Percentiles rank a stretch among this genome's conserved stretches.
These are phyloP conservation scores for Anoplophora glabripennis DNA, from an alignment of 1,140 invertebrate genomes.

Conservation along the genomic window DNA sequence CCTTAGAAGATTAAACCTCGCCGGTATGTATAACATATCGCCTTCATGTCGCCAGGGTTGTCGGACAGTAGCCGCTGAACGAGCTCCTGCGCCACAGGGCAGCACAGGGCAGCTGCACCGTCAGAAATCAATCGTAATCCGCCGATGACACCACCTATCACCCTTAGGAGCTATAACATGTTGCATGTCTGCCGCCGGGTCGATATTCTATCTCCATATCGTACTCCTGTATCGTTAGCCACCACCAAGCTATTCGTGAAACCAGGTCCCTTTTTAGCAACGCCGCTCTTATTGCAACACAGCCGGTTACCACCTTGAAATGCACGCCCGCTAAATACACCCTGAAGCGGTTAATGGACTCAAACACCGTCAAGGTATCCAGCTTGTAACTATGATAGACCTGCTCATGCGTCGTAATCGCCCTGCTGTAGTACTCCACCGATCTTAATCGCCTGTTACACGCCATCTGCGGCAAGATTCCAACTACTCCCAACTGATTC, in stretches of 20 bases:
- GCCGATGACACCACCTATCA: not conserved
- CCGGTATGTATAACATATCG: constrained; percentile 40
- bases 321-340: constrained; percentile 31
- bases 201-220: constrained; percentile 39
- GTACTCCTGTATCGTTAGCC: too few relatives aligned
- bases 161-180: constrained; percentile 32
- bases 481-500: constrained; percentile 40
- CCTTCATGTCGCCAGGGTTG: too few relatives aligned
- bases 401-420: constrained; percentile 36
- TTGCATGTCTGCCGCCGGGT: constrained; percentile 35
- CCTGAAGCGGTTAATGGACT: constrained; percentile 31
- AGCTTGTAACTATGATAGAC: constrained; percentile 46
- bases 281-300: constrained; percentile 30
- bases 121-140: constrained; percentile 24
- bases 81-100: constrained; percentile 13
- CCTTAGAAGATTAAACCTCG: constrained; percentile 35
- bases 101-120: too few relatives aligned
- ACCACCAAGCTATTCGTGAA: constrained; percentile 42
- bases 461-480: constrained; percentile 40
- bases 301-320: constrained; percentile 40
- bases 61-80: not conserved
- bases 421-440: constrained; percentile 47
- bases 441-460: constrained; percentile 47
- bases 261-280: constrained; percentile 33
- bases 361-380: constrained; percentile 46